Base-by-base conservation (phyloP, 2,797 vertebrate genomes). In the Brachyalestes nurse region DNA sequence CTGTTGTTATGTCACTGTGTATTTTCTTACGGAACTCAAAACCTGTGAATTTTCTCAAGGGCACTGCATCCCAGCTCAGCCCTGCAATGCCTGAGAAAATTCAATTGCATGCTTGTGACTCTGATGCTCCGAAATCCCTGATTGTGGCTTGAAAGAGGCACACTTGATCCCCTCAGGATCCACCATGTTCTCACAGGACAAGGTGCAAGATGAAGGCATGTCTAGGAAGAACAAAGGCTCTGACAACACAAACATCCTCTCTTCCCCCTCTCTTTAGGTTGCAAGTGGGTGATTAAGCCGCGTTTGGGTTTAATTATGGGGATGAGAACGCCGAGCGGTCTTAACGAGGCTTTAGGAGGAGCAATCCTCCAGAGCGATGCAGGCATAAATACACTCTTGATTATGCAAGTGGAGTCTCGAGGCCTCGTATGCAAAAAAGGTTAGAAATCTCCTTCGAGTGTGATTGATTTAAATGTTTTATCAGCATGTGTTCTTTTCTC, bases 251-350 rank as follows among this genome's bases (percentile, higher is more conserved):
- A 74, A 77, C 86, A 87, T 83, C 85, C 87, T 81, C 77, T 81
- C 81, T 7, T 82, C 84, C 77, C 86, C 86, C 61, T 84, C 85
- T 80, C 87, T 82, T 85, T 40, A 55, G 80, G 88, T 89, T 87
- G 88, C 89, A 88, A 90, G 91, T 89, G 90, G 91, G 91, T 87
- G 89, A 89, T 88, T 83, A 86, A 91, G 92, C 81, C 84, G 91
- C 87, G 89, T 90, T 90, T 89, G 88, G 86, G 88, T 91, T 87
- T 91, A 93, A 94, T 94, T 92, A 92, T 86, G 88, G 88, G 79
- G 87, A 89, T 0, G 81, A 89, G 89, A 84, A 76, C 83, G 77
- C 70, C 38, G 60, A 57, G 38, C 73, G 34, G 70, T 67, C 79
- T 75, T 61, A 62, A 76, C 62, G n/a, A 71, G 51, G 76, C 75